These are phyloP conservation scores for Volucella bombylans DNA, from an alignment of 2,888 invertebrate genomes.

Conservation along the genomic window DNA sequence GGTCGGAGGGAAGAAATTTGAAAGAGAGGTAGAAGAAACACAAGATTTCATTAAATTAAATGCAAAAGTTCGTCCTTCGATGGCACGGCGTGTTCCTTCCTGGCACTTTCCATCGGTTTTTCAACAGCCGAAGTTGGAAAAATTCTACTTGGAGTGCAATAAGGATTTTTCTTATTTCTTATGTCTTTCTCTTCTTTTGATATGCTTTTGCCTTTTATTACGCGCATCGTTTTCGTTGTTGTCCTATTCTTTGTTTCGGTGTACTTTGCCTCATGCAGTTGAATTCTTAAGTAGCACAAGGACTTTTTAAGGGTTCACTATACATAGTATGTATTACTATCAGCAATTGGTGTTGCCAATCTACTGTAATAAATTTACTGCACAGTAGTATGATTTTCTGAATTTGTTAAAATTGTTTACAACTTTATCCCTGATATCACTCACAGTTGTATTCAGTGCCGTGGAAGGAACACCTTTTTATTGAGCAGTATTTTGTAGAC, in stretches of 20 bases:
- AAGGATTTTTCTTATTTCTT: constrained; percentile 39
- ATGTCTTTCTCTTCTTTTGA: too few relatives aligned
- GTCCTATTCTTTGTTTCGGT: constrained; percentile 35
- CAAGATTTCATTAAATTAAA: constrained; percentile 67
- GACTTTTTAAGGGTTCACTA: constrained; percentile 44
- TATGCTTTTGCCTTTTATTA: constrained; percentile 31
- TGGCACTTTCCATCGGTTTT: constrained; percentile 45
- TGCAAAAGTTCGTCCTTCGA: constrained; percentile 59
- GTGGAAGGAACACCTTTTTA: too few relatives aligned
- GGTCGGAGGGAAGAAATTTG: not conserved
- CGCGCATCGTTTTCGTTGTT: constrained; percentile 46
- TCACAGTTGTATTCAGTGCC: too few relatives aligned
- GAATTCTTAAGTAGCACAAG: constrained; percentile 71
- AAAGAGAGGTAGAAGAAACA: constrained; percentile 7
- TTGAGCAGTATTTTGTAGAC: too few relatives aligned
- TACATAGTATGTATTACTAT: not conserved
- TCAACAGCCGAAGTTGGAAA: constrained; percentile 21
- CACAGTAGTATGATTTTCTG: too few relatives aligned
- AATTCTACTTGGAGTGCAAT: constrained; percentile 48
- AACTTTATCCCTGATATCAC: too few relatives aligned
- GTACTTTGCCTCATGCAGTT: constrained; percentile 68
- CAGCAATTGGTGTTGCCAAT: too few relatives aligned
- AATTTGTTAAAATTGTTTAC: too few relatives aligned
- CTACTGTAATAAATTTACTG: too few relatives aligned
- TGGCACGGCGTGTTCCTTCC: constrained; percentile 27